These are phyloP conservation scores for Neosilurus hyrtlii DNA, from an alignment of 2,797 vertebrate genomes.

Conservation along the genomic window DNA sequence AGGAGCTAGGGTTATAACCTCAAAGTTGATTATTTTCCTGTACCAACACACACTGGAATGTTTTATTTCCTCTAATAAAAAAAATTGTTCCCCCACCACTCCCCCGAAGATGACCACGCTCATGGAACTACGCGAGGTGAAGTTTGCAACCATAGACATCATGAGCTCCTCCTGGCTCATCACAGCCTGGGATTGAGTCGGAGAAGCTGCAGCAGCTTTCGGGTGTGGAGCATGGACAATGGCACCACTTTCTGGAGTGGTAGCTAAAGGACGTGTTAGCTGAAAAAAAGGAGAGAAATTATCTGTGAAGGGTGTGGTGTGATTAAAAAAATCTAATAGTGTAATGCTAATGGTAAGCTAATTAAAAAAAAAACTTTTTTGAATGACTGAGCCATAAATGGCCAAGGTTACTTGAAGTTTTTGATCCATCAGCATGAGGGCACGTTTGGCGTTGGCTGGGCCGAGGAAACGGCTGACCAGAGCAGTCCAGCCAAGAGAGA, in stretches of 20 bases:
- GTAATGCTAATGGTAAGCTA: neutral
- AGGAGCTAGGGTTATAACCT: neutral
- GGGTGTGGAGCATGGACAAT: conserved; percentile 65
- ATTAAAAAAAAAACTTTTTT: neutral
- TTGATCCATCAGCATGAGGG: conserved; percentile 84
- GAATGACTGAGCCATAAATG: neutral
- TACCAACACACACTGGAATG: neutral
- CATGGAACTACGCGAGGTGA: conserved; percentile 92
- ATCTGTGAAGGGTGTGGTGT: neutral
- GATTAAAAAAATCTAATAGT: neutral
- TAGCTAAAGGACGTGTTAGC: conserved; percentile 76
- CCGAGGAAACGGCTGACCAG: conserved; percentile 90
- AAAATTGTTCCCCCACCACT: conserved; percentile 71
- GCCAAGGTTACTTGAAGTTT: conserved; percentile 75
- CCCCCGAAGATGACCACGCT: conserved; percentile 84
- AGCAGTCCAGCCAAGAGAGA: conserved; percentile 88
- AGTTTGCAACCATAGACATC: conserved; percentile 79
- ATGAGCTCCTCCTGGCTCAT: conserved; percentile 84
- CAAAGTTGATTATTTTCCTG: neutral
- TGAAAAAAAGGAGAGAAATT: conserved; percentile 35
- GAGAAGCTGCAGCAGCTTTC: conserved; percentile 60
- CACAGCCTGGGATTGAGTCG: conserved; percentile 64
- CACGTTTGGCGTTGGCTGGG: conserved; percentile 81
- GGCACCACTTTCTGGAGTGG: conserved; percentile 73
- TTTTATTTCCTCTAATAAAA: neutral